Percentiles rank a stretch among this genome's conserved stretches.
Conservation (phyloP, 2,113 vertebrate species). For the Dicerorhinus sumatrensis region DNA sequence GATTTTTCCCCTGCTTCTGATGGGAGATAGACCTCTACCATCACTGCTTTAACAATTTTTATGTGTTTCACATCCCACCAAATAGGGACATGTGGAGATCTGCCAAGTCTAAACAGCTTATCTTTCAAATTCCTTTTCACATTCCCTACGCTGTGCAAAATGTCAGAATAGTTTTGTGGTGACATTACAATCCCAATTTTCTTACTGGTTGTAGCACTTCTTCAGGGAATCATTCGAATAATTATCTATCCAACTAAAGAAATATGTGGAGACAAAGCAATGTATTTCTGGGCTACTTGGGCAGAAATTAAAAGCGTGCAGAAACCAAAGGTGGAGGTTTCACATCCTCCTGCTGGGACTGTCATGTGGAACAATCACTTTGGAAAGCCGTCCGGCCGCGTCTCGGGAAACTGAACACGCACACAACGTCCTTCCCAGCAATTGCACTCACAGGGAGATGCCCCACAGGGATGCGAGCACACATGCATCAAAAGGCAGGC, state of each 20-base stretch:
- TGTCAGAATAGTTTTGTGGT: conserved; percentile 80
- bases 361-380: not conserved
- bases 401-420: accelerated
- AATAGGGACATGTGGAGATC: conserved; percentile 81
- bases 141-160: conserved; percentile 81
- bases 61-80: conserved; percentile 80
- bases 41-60: not conserved
- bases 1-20: not conserved
- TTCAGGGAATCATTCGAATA: not conserved
- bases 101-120: conserved; percentile 83
- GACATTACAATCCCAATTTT: conserved; percentile 54
- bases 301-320: not conserved
- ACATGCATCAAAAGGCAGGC: accelerated
- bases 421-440: accelerated
- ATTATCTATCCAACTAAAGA: not conserved
- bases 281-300: not conserved
- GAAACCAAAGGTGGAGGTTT: not conserved
- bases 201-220: conserved; percentile 4
- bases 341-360: accelerated
- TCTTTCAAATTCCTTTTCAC: conserved; percentile 85
- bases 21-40: not conserved
- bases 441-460: not conserved
- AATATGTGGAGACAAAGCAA: not conserved
- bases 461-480: not conserved
- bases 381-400: accelerated